phyloP scores from a whole-genome alignment of 2,797 vertebrate species.

The Halcyon chelicuti region DNA sequence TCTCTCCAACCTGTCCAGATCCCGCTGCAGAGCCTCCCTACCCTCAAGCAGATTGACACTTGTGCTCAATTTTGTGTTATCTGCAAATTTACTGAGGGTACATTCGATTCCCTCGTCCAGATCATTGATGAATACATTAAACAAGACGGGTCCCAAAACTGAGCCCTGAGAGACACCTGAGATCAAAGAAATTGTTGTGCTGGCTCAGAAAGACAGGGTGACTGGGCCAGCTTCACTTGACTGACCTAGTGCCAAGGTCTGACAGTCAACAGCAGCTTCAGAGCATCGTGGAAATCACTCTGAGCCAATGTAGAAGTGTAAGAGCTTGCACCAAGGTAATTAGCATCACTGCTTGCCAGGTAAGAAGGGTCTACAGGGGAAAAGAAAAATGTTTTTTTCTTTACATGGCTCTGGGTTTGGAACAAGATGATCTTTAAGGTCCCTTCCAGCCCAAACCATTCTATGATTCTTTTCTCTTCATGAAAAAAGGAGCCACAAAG shows the following conservation, averaged over 20 bases:
- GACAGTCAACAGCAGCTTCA: not conserved
- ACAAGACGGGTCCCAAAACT: too few species aligned
- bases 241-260: not conserved
- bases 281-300: not conserved
- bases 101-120: too few species aligned
- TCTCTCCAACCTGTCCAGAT: too few species aligned
- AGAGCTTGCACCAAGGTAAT: not conserved
- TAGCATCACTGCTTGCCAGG: not conserved
- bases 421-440: not conserved
- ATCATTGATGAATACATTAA: too few species aligned
- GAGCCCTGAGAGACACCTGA: too few species aligned
- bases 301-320: not conserved
- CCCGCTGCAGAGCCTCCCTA: too few species aligned
- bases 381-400: not conserved
- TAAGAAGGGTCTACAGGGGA: not conserved
- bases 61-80: too few species aligned
- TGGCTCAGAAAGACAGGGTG: not conserved
- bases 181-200: not conserved
- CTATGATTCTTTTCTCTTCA: not conserved
- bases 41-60: too few species aligned
- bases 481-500: not conserved
- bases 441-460: not conserved
- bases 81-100: too few species aligned
- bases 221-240: not conserved
- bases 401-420: not conserved